Conservation (phyloP, 2,888 invertebrate species). For the Deilephila porcellus region DNA sequence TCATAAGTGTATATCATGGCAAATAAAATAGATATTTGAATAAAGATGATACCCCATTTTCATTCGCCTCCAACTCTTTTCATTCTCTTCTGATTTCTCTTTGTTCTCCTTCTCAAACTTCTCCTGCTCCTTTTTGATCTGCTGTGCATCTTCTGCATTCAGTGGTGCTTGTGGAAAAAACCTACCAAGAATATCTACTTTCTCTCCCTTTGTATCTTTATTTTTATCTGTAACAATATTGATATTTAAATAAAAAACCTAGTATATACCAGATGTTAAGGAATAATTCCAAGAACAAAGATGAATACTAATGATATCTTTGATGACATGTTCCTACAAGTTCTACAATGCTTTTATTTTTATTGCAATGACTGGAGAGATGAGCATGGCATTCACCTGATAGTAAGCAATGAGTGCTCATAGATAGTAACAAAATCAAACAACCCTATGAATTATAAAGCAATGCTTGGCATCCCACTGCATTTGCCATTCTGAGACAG, state of each 20-base stretch:
- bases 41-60: conserved; percentile 85
- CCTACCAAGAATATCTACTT: conserved; percentile 81
- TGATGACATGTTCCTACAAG: too few relatives aligned
- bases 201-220: conserved; percentile 60
- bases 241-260: neutral
- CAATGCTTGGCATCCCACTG: too few relatives aligned
- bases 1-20: neutral
- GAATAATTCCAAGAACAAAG: too few relatives aligned
- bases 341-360: too few relatives aligned
- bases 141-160: conserved; percentile 69
- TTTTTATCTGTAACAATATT: conserved; percentile 53
- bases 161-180: conserved; percentile 84
- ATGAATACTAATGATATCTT: too few relatives aligned
- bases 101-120: conserved; percentile 82
- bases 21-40: conserved; percentile 3
- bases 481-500: too few relatives aligned
- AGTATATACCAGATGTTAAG: too few relatives aligned
- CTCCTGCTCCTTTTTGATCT: conserved; percentile 83
- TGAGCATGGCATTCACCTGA: too few relatives aligned
- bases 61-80: conserved; percentile 89
- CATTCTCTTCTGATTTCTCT: conserved; percentile 85
- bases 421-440: too few relatives aligned
- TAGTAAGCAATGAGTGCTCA: too few relatives aligned
- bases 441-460: too few relatives aligned
- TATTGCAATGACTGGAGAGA: too few relatives aligned